Percentiles rank a stretch among this genome's conserved stretches.
Evolutionary conservation across 2,113 vertebrate species (phyloP).

Genomic region (Nycticebus coucang): DNA sequence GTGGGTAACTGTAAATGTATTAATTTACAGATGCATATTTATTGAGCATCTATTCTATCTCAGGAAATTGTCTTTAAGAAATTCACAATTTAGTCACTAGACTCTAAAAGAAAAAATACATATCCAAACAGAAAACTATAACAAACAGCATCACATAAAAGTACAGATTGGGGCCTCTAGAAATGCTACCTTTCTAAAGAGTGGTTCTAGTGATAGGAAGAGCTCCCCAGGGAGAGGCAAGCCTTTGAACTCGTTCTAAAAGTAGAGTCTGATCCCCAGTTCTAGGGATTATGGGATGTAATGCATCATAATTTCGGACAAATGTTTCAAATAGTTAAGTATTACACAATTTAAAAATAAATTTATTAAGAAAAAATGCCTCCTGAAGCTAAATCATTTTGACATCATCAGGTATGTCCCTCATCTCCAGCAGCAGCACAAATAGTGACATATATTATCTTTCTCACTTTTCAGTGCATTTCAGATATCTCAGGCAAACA

Average conservation of each 20-base stretch:
- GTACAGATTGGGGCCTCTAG: background rate
- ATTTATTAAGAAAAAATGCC: background rate
- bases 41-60: background rate
- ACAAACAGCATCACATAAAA: background rate
- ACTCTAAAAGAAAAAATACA: constrained; percentile 6
- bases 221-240: constrained; percentile 14
- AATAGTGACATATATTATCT: background rate
- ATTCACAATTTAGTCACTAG: constrained; percentile 17
- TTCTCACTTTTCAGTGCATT: background rate
- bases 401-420: background rate
- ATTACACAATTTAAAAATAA: constrained; percentile 28
- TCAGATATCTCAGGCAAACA: constrained; percentile 18
- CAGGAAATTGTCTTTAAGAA: constrained; percentile 18
- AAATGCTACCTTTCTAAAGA: background rate
- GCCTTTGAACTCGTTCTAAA: constrained; percentile 46
- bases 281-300: constrained; percentile 41
- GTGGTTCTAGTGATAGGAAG: background rate
- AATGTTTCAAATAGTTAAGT: constrained; percentile 21
- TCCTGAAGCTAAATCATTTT: background rate
- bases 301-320: constrained; percentile 38
- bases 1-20: background rate
- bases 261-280: constrained; percentile 38
- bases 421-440: background rate
- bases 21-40: constrained; percentile 11
- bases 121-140: background rate